A percentile compares a stretch with the other conserved stretches of the same genome.
Conservation (phyloP, 2,113 vertebrate species). For the Pseudolaguvia tuberculata region DNA sequence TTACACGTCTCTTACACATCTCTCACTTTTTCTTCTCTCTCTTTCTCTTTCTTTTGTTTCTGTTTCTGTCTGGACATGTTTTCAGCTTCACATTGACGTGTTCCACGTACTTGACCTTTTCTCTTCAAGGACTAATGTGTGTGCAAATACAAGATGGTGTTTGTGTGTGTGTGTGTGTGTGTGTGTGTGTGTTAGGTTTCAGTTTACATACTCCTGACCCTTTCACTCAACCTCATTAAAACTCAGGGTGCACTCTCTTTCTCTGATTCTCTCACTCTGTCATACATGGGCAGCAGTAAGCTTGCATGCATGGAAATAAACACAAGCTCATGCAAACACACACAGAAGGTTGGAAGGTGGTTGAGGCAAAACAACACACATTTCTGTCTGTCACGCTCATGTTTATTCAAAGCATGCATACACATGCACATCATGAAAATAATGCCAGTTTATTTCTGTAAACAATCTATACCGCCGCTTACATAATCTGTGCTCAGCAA, state of each 20-base stretch:
- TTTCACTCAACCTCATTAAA: background rate
- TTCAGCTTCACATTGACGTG: constrained; percentile 12
- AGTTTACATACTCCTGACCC: constrained; percentile 15
- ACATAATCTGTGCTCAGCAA: no score
- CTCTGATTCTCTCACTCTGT: background rate
- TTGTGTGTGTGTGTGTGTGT: background rate
- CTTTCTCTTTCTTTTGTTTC: background rate
- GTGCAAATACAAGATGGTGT: background rate
- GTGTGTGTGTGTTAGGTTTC: background rate
- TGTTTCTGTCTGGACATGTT: background rate
- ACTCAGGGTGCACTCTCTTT: background rate
- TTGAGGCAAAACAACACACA: constrained; percentile 24
- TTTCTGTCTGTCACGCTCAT: background rate
- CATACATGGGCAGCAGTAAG: background rate
- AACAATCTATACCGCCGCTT: no score
- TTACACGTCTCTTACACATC: background rate
- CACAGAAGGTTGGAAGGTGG: background rate
- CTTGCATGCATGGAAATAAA: constrained; percentile 1
- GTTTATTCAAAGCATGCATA: background rate
- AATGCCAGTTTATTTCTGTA: no score
- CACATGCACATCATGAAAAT: no score
- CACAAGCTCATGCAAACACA: background rate
- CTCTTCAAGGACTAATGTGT: background rate
- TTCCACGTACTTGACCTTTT: constrained; percentile 41
- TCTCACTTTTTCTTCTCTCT: background rate